Base-by-base conservation (phyloP, 2,797 vertebrate genomes). In the Semaprochilodus insignis region DNA sequence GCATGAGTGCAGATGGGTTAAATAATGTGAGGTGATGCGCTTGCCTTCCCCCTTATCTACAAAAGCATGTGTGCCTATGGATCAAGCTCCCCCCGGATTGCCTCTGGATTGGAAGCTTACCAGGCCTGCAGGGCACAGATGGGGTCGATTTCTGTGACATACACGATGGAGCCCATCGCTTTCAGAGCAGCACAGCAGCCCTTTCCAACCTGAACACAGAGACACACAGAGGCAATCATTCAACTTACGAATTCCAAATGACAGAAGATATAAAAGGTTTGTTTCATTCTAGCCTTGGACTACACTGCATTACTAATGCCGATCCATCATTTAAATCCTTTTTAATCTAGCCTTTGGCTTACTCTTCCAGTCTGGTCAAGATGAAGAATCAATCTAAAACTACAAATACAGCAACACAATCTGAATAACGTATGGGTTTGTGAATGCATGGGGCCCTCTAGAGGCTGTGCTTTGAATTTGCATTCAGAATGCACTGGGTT, bases 41-140 rank as follows among this genome's bases (percentile, higher is more conserved):
- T 66, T 1, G 34, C 65, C 65, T 34, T 67, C 65, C 19, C 65
- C 34, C 65, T 40, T 34, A 40, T 34, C 13, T 8, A 40, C 34
- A 67, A 17, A 8, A 67, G 11, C 36, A 23, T 71, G 21, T 48
- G 21, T 71, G 5, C 14, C 34, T 70, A 15, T 70, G 36, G 23
- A 70, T n/a, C 11, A 48, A 70, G 34, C 34, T 16, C 21, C 65
- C 6, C 27, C 25, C 31, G 8, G 16, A 7, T 6, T 40, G 40
- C 15, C 40, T 27, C n/a, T 52, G 31, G 4, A 23, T 31, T 27
- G 52, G 4, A 52, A 3, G 57, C 96, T 93, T 90, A 99, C 97
- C 97, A 99, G 86, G 97, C 97, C 92, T 99, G 97, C 83, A 99
- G 94, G 90, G 97, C 97, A 78, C 97, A 99, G 93, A 99, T 99